These are phyloP conservation scores for Callopanchax toddi DNA, from an alignment of 2,113 vertebrate species.

Conservation along the genomic window DNA sequence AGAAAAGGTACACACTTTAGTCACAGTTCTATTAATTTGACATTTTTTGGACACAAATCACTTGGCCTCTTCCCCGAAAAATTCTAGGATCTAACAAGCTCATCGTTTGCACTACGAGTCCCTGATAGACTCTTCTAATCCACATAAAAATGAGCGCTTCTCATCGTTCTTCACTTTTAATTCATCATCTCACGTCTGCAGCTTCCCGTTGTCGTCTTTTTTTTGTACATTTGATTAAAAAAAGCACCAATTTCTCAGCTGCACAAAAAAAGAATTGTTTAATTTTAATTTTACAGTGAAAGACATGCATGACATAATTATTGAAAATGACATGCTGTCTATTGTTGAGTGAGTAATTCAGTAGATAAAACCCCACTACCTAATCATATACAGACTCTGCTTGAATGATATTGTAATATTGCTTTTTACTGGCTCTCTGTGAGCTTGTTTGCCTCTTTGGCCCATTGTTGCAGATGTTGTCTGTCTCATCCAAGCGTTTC, in stretches of 20 bases:
- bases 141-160: too few species aligned
- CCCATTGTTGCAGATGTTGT: conserved; percentile 41
- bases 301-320: conserved; percentile 13
- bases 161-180: too few species aligned
- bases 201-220: too few species aligned
- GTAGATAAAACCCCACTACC: not conserved
- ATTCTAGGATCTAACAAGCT: too few species aligned
- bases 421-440: conserved; percentile 24
- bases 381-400: conserved; percentile 11
- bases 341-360: not conserved
- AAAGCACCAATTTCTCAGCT: not conserved
- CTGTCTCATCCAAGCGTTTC: conserved; percentile 32
- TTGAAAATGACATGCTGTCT: not conserved
- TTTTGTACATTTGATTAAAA: conserved; percentile 8
- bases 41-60: not conserved
- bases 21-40: not conserved
- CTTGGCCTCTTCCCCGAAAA: not conserved
- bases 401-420: conserved; percentile 31
- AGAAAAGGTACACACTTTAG: conserved; percentile 1
- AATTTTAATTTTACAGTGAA: conserved; percentile 10
- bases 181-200: too few species aligned
- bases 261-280: not conserved
- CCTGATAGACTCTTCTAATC: not conserved
- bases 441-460: conserved; percentile 33
- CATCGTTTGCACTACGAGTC: too few species aligned